Conservation (phyloP, 1,140 invertebrate genomes). For the Seison nebaliae region DNA sequence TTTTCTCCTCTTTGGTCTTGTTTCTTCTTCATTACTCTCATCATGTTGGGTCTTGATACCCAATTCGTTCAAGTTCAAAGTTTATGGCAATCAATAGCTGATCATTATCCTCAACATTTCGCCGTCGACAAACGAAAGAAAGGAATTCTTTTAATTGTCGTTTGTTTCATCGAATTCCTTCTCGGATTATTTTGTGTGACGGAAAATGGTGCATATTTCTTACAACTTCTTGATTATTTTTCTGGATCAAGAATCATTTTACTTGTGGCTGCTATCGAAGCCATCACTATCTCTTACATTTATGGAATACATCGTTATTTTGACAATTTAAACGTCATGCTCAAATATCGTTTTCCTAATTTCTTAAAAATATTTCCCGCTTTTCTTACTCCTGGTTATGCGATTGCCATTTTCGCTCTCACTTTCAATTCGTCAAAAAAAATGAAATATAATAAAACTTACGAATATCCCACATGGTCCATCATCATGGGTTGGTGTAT, state of each 20-base stretch:
- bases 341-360: constrained; percentile 1
- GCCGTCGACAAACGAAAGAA: constrained; percentile 46
- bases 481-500: constrained; percentile 19
- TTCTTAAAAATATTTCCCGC: constrained; percentile 41
- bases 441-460: constrained; percentile 18
- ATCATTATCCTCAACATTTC: constrained; percentile 24
- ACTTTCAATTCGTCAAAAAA: constrained; percentile 48
- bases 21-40: constrained; percentile 44
- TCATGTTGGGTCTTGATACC: constrained; percentile 25
- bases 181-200: constrained; percentile 16
- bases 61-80: constrained; percentile 15
- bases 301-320: constrained; percentile 33
- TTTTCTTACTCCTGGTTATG: constrained; percentile 40
- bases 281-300: constrained; percentile 43
- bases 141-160: constrained; percentile 16
- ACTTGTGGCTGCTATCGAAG: constrained; percentile 43
- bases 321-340: constrained; percentile 10
- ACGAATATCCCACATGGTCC: constrained; percentile 19
- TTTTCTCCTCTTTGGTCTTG: constrained; percentile 53
- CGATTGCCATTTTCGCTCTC: constrained; percentile 40
- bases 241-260: constrained; percentile 39
- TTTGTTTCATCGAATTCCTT: background rate
- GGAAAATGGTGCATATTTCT: constrained; percentile 42
- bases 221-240: constrained; percentile 45
- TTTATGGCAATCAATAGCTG: background rate